Base-by-base conservation (phyloP, 2,797 vertebrate species). In the Spondyliosoma cantharus region DNA sequence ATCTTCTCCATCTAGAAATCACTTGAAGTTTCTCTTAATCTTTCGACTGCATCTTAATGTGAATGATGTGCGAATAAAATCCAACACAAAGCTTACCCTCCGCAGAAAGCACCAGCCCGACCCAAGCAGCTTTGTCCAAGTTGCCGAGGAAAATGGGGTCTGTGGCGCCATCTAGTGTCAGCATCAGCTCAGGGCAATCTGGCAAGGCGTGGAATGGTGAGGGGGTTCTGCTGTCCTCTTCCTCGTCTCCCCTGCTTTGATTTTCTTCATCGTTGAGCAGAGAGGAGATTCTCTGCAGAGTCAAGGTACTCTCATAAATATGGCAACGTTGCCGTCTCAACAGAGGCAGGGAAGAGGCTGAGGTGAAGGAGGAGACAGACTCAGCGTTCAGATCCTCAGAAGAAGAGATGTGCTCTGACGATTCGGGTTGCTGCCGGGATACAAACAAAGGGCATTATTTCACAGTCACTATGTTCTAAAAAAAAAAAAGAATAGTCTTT, bases 81-180 rank as follows among this genome's bases (percentile, higher is more conserved):
- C 25, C 37, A 50, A 42, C 46, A 57, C 4, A 73, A 37, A 78
- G 19, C 63, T 67, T 45, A 85, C 85, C 82, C 7, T 73, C 58
- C 53, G 73, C 48, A 71, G 69, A 84, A 45, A 74, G 27, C 13
- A 22, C 61, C 67, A 78, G 16, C 60, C 89, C 83, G 0, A 60
- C 46, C 8, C 46, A 19, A 43, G 49, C 27, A 3, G 72, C 81
- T 71, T 82, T 82, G 71, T 78, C 64, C 20, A 63, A 77, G 48
- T 52, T 62, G 53, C 72, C 67, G 27, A 84, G 53, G 37, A 54
- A 76, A 69, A 75, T 0, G 0, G 60, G 67, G 50, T 83, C 29
- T 82, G 73, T 83, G 65, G 82, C 22, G 20, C 89, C 89, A 81
- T 89, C 93, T 91, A 83, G 75, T 86, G 91, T 85, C 74, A 69